Conservation (phyloP, 1,140 invertebrate species). For the Diorhabda sublineata region DNA sequence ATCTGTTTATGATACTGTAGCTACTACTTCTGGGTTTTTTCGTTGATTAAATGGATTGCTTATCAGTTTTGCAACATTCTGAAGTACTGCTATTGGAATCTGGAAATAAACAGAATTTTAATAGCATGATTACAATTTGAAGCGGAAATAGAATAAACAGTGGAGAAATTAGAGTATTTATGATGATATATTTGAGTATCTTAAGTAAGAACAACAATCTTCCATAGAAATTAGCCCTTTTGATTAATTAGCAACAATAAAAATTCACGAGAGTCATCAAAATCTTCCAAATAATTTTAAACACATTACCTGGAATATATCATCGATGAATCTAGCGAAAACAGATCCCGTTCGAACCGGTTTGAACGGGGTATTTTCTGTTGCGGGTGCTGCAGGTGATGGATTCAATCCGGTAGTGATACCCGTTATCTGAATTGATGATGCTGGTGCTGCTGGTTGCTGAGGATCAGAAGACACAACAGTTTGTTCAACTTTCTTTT, state of each 20-base stretch:
- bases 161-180: too few relatives aligned
- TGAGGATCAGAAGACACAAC: neutral
- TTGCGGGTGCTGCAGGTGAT: slow-evolving; percentile 19
- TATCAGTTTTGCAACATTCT: slow-evolving; percentile 38
- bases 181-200: too few relatives aligned
- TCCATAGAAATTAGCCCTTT: neutral
- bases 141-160: too few relatives aligned
- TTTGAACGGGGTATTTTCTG: slow-evolving; percentile 32
- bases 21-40: slow-evolving; percentile 21
- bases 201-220: neutral
- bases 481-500: slow-evolving; percentile 22
- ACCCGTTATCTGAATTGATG: slow-evolving; percentile 33
- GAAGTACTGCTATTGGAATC: slow-evolving; percentile 42
- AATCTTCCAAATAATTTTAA: too few relatives aligned
- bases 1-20: slow-evolving; percentile 2
- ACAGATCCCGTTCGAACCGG: slow-evolving; percentile 38
- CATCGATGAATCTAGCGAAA: slow-evolving; percentile 41
- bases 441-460: neutral
- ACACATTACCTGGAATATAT: slow-evolving; percentile 39
- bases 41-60: slow-evolving; percentile 40
- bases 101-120: slow-evolving; percentile 25
- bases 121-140: too few relatives aligned
- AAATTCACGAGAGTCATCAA: too few relatives aligned
- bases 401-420: slow-evolving; percentile 32
- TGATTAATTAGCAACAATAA: too few relatives aligned